Percentiles rank a stretch among this genome's conserved stretches.
Conservation (phyloP, 2,113 vertebrate species). For the Neomonachus schauinslandi region DNA sequence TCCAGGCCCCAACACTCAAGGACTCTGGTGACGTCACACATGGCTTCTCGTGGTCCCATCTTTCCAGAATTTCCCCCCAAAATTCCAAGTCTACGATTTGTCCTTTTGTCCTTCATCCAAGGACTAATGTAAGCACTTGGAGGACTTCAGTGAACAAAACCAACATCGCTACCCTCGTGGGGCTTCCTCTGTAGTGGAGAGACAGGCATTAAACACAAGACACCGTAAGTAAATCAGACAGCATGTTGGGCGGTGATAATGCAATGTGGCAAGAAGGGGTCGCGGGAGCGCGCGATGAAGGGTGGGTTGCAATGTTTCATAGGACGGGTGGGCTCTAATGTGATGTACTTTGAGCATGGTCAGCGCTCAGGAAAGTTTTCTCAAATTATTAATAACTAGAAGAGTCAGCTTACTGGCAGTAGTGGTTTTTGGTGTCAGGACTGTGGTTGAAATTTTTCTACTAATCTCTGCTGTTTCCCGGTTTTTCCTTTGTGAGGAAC, state of each 20-base stretch:
- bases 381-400: not conserved
- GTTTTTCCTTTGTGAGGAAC: not conserved
- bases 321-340: too few relatives aligned
- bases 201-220: not conserved
- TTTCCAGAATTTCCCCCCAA: not conserved
- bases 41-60: not conserved
- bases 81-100: not conserved
- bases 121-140: not conserved
- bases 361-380: not conserved
- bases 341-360: not conserved
- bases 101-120: not conserved
- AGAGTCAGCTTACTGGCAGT: not conserved
- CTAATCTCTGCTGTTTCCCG: not conserved
- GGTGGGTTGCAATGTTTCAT: not conserved
- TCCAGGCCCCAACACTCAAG: not conserved
- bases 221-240: rapidly evolving
- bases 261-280: not conserved
- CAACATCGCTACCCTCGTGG: not conserved
- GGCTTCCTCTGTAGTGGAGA: not conserved
- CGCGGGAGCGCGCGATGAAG: not conserved
- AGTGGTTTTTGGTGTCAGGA: not conserved
- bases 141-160: not conserved
- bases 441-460: not conserved
- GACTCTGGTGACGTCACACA: not conserved
- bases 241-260: not conserved